phyloP scores from a whole-genome alignment of 2,797 vertebrate species.

The Malurus leucopterus region DNA sequence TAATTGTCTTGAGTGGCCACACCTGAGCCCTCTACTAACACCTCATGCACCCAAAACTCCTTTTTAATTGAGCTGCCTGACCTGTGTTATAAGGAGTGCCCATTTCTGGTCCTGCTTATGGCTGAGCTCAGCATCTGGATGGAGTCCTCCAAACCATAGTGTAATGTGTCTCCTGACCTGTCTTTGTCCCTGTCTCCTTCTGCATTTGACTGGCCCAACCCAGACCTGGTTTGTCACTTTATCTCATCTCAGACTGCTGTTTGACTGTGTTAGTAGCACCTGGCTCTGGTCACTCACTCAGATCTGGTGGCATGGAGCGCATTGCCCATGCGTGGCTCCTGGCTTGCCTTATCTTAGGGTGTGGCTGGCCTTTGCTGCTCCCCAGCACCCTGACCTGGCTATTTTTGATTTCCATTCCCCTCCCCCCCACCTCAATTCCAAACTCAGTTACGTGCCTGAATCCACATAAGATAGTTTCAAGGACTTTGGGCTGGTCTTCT shows the following conservation, averaged over 20 bases:
- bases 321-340: accelerated
- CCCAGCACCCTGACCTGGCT: background rate
- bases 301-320: background rate
- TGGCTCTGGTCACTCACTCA: background rate
- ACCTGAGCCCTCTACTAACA: background rate
- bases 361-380: background rate
- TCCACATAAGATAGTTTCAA: background rate
- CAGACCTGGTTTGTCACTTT: background rate
- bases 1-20: background rate
- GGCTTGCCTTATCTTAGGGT: background rate
- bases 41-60: background rate
- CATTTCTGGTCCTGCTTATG: background rate
- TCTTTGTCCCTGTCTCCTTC: background rate
- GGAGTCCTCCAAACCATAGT: background rate
- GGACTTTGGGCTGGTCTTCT: background rate
- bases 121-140: background rate
- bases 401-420: background rate
- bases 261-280: background rate
- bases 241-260: background rate
- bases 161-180: background rate
- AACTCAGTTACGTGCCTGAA: background rate
- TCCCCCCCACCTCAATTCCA: background rate
- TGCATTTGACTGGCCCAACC: background rate
- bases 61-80: background rate
- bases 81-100: background rate